A percentile compares a stretch with the other conserved stretches of the same genome.
phyloP scores from a whole-genome alignment of 2,888 invertebrate genomes.

The Sinhomidia bicolor region DNA sequence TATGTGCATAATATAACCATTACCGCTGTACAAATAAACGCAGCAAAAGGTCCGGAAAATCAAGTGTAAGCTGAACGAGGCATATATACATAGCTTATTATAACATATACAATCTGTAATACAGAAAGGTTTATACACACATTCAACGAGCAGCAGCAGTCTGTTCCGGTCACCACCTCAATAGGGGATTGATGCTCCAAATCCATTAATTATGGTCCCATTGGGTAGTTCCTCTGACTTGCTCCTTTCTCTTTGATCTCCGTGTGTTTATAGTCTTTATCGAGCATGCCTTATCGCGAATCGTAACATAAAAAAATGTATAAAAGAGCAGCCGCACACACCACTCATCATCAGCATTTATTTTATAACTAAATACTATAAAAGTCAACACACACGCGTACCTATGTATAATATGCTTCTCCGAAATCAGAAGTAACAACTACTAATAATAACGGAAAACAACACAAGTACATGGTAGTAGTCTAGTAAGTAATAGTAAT shows the following conservation, averaged over 20 bases:
- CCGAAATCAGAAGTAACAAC: too few relatives aligned
- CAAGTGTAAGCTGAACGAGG: not conserved
- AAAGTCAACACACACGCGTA: too few relatives aligned
- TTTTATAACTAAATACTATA: too few relatives aligned
- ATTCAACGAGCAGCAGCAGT: not conserved
- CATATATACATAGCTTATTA: not conserved
- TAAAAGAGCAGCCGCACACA: not conserved
- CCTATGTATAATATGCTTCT: too few relatives aligned
- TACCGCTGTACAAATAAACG: not conserved
- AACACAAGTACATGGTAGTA: too few relatives aligned
- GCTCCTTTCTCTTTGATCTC: not conserved
- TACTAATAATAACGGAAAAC: too few relatives aligned
- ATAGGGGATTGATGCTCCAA: constrained; percentile 17
- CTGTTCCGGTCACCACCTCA: not conserved
- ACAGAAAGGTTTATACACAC: too few relatives aligned
- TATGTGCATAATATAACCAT: constrained; percentile 17
- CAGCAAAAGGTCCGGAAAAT: not conserved
- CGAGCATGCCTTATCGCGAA: not conserved
- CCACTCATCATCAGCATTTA: too few relatives aligned
- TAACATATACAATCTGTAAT: not conserved
- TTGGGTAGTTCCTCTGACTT: not conserved
- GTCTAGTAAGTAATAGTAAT: too few relatives aligned
- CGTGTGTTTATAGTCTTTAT: not conserved
- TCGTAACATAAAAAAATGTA: not conserved
- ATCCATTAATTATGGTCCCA: constrained; percentile 52